Evolutionary conservation across 2,888 invertebrate genomes (phyloP), one percentile per base, ranked within the genome.

Genomic region (Amorpha juglandis): DNA sequence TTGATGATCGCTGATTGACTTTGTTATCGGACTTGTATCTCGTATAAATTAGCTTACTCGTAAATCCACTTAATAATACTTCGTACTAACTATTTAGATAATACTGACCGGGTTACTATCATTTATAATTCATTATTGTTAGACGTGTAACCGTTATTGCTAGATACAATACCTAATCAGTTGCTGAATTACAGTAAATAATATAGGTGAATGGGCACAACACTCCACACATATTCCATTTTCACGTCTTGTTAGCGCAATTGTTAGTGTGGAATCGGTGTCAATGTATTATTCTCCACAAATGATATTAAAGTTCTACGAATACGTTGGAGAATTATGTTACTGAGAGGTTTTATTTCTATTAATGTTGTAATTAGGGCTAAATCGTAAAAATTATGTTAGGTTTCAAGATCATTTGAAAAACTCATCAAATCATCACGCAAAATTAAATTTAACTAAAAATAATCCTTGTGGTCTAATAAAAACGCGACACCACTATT

Each of bases 1-100:
- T 78, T 73, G 78, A 78, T 83, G 84, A 84, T 79, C 81, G 76
- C 81, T 86, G 86, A 86, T 87, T 84, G 87, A 87, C 86, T 87
- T 86, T 80, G 82, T 85, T 88, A 85, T 83, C 82, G 81, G 70
- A 69, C 73, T 78, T 80, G n/a, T n/a, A 84, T 84, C 81, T 45
- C 45, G 47, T 78, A 79, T 84, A 81, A 80, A 82, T 82, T 83
- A 81, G 72, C 72, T 74, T 75, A 74, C 76, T 74, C 74, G 72
- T 70, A 73, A 76, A 74, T 75, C 72, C 70, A 72, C 75, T 77
- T 81, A 82, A 80, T 82, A 33, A 47, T 4, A 21, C 19, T 62
- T 62, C 51, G 21, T 64, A 16, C n/a, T 47, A 48, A 16, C n/a
- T 47, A 48, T 52, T 64, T 58, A 1, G 38, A 38, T 58, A 38